Evolutionary conservation across 2,797 vertebrate genomes (phyloP).

Genomic region (Chloroceryle amazona): DNA sequence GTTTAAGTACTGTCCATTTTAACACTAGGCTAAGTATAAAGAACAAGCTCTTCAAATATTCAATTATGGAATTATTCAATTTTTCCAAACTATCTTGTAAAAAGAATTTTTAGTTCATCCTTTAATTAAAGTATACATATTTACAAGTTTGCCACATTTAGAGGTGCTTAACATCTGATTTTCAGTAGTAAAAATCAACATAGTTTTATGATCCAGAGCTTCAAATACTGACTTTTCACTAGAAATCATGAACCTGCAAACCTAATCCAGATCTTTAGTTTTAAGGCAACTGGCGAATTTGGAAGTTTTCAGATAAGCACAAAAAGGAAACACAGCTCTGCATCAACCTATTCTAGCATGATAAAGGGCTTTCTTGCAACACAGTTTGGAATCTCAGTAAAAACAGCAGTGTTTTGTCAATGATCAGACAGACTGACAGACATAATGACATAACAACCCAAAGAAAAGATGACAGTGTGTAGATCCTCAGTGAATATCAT

Average conservation of each 20-base stretch:
- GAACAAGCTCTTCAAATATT: not conserved
- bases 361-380: not conserved
- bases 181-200: not conserved
- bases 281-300: not conserved
- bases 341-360: not conserved
- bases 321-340: not conserved
- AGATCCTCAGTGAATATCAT: not conserved
- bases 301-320: not conserved
- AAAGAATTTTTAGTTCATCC: not conserved
- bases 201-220: not conserved
- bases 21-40: not conserved
- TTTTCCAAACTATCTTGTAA: not conserved
- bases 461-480: not conserved
- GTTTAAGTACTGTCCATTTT: not conserved
- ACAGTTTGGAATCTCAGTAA: not conserved
- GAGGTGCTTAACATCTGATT: not conserved
- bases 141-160: not conserved
- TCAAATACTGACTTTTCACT: not conserved
- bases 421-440: not conserved
- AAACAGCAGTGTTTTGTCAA: not conserved
- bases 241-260: not conserved
- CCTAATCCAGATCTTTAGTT: not conserved
- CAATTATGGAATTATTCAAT: not conserved
- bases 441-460: not conserved
- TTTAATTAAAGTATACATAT: not conserved